phyloP scores from a whole-genome alignment of 2,888 invertebrate genomes.

The Serripes groenlandicus region DNA sequence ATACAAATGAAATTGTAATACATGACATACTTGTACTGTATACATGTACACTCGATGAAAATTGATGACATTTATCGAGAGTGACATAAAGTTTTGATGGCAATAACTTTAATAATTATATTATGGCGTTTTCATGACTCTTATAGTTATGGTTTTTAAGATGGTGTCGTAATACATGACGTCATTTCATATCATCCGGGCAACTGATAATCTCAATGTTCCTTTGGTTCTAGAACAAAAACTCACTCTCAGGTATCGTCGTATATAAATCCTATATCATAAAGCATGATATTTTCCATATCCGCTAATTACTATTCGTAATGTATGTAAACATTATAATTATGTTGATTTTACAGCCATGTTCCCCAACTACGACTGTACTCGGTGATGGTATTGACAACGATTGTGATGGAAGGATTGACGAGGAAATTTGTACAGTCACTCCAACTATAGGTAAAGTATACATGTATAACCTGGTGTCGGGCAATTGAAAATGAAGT shows the following conservation, averaged over 20 bases:
- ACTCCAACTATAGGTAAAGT: conserved; percentile 16
- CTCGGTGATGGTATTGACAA: conserved; percentile 70
- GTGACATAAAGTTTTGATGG: too few species aligned
- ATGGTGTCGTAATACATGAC: not conserved
- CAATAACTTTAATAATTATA: too few species aligned
- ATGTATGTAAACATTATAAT: not conserved
- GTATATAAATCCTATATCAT: not conserved
- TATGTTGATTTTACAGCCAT: conserved; percentile 46
- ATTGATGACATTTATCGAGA: too few species aligned
- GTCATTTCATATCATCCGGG: not conserved
- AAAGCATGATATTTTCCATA: too few species aligned
- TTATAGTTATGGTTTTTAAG: too few species aligned
- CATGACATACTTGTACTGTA: too few species aligned
- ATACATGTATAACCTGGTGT: too few species aligned
- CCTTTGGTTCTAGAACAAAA: not conserved
- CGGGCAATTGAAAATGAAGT: too few species aligned
- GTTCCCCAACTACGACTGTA: conserved; percentile 55
- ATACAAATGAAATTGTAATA: too few species aligned
- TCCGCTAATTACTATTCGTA: too few species aligned
- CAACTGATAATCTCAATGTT: not conserved
- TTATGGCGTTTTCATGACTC: too few species aligned
- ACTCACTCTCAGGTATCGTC: not conserved
- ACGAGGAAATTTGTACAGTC: conserved; percentile 66
- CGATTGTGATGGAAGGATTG: conserved; percentile 69
- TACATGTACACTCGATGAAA: too few species aligned